Evolutionary conservation across 2,113 vertebrate genomes (phyloP).

Genomic region (Leptocoma aspasia): DNA sequence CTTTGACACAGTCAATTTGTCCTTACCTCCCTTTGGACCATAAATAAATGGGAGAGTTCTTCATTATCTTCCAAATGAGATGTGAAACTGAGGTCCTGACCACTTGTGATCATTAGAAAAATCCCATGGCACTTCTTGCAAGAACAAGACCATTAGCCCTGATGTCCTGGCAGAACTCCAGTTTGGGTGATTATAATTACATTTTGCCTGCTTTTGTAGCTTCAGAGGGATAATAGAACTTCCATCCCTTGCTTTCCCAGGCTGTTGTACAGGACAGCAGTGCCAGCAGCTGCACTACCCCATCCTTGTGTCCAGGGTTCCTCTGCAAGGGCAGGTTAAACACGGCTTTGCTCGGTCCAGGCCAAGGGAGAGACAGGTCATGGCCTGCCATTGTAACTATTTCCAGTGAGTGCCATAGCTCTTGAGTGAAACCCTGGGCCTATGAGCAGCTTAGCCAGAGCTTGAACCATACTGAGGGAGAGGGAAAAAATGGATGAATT

Average conservation of each 20-base stretch:
- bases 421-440: not conserved
- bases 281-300: not conserved
- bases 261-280: not conserved
- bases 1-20: constrained; percentile 57
- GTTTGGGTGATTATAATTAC: constrained; percentile 46
- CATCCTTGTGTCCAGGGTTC: not conserved
- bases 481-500: not conserved
- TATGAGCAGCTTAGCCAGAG: not conserved
- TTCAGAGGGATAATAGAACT: not conserved
- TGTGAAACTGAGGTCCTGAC: constrained; percentile 64
- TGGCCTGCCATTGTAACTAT: not conserved
- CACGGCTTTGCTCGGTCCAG: not conserved
- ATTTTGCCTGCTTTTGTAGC: constrained; percentile 31
- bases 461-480: not conserved
- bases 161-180: constrained; percentile 60
- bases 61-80: constrained; percentile 70
- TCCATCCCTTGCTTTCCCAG: not conserved
- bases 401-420: not conserved
- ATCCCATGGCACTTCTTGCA: constrained; percentile 41
- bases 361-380: not conserved
- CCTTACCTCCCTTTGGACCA: constrained; percentile 35
- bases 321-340: not conserved
- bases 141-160: constrained; percentile 53
- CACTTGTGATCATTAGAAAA: constrained; percentile 55
- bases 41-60: constrained; percentile 61